These are phyloP conservation scores for Mionectes olivaceus DNA, from an alignment of 2,797 vertebrate genomes.

Conservation along the genomic window DNA sequence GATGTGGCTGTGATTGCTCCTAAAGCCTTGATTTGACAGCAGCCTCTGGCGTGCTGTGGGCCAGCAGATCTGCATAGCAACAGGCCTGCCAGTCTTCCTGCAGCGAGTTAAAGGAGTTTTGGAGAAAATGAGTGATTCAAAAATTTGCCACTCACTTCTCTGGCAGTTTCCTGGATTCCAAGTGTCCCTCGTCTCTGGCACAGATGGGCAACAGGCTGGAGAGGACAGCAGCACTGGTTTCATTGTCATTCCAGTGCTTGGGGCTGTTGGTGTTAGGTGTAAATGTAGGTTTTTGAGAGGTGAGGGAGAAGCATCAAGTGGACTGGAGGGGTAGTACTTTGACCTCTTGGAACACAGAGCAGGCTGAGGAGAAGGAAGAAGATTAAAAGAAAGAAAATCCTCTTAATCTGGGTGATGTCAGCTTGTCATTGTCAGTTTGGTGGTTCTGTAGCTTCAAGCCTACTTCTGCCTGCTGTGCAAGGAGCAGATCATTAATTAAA, in stretches of 20 bases:
- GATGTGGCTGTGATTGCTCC: not conserved
- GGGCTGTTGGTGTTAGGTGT: not conserved
- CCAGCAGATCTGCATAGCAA: not conserved
- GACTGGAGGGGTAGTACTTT: not conserved
- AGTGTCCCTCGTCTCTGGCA: not conserved
- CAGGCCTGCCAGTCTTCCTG: not conserved
- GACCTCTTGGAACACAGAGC: not conserved
- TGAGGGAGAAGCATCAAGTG: not conserved
- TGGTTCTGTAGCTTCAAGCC: not conserved
- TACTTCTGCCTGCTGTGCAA: not conserved
- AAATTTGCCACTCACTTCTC: not conserved
- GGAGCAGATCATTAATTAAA: not conserved
- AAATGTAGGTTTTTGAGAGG: not conserved
- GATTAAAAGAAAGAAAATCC: not conserved
- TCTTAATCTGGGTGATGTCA: not conserved
- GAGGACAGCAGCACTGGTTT: not conserved
- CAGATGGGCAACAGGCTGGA: not conserved
- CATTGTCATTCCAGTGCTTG: not conserved
- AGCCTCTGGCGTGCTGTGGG: not conserved
- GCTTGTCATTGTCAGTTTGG: not conserved
- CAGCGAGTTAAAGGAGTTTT: not conserved
- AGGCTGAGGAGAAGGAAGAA: not conserved
- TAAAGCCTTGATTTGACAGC: conserved; percentile 4
- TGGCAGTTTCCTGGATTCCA: not conserved
- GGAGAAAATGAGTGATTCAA: not conserved